Conservation (phyloP, 1,140 invertebrate species). For the Drosophila ohnishii region DNA sequence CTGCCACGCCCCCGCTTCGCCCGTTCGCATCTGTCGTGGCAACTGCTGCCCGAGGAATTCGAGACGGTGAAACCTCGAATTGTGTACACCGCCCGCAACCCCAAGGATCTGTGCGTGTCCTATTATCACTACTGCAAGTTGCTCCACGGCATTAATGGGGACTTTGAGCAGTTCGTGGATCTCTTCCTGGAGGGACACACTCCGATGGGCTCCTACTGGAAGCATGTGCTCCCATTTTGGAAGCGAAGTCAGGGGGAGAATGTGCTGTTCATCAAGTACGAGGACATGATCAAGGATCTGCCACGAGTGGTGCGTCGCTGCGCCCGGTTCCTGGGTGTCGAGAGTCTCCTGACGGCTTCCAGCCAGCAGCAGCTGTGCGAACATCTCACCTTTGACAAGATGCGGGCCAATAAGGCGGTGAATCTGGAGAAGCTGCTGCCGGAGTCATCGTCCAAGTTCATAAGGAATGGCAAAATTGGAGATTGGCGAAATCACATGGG, state of each 20-base stretch:
- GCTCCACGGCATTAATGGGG: conserved; percentile 88
- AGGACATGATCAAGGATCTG: conserved; percentile 92
- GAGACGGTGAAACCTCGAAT: conserved; percentile 90
- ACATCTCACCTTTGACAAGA: conserved; percentile 91
- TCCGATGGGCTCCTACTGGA: conserved; percentile 88
- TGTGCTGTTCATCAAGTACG: conserved; percentile 92
- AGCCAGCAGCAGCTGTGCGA: conserved; percentile 87
- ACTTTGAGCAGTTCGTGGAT: conserved; percentile 92
- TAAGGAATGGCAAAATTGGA: conserved; percentile 91
- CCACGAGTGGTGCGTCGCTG: conserved; percentile 86
- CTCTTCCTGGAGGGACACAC: conserved; percentile 89
- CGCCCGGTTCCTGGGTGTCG: conserved; percentile 87
- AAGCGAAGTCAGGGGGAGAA: conserved; percentile 89
- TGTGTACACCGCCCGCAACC: conserved; percentile 95
- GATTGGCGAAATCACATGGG: conserved; percentile 93
- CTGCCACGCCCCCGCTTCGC: conserved; percentile 89
- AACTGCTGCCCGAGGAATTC: conserved; percentile 88
- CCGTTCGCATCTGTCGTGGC: conserved; percentile 91
- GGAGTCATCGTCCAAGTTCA: conserved; percentile 86
- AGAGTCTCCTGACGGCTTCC: conserved; percentile 86
- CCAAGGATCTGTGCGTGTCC: conserved; percentile 96
- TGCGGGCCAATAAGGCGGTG: conserved; percentile 91
- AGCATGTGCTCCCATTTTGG: conserved; percentile 90
- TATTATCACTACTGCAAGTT: conserved; percentile 93
- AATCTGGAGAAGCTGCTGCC: conserved; percentile 87